Conservation (phyloP, 2,797 vertebrate species). For the Coregonus sp. region DNA sequence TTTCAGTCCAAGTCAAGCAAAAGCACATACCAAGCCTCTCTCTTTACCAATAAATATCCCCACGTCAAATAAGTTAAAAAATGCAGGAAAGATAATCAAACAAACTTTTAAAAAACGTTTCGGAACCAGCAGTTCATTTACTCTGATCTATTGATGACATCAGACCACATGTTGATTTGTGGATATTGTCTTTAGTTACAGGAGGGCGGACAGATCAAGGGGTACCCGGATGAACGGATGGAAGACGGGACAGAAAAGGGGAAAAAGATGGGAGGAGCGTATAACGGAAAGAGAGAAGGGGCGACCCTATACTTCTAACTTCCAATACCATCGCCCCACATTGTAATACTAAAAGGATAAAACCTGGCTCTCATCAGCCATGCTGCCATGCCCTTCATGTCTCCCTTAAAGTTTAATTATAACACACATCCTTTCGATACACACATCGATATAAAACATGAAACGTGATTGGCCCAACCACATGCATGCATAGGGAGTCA, state of each 20-base stretch:
- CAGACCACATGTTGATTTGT: constrained; percentile 39
- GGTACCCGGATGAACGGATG: constrained; percentile 59
- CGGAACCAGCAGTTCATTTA: constrained; percentile 14
- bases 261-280: constrained; percentile 44
- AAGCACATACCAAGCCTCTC: not conserved
- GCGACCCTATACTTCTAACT: constrained; percentile 31
- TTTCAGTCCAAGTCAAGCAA: no score
- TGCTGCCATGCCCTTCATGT: constrained; percentile 6
- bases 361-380: constrained; percentile 4
- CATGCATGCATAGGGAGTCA: constrained; percentile 52
- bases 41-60: constrained; percentile 23
- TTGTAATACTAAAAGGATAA: constrained; percentile 1
- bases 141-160: constrained; percentile 31
- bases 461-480: constrained; percentile 45
- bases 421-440: constrained; percentile 9
- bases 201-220: constrained; percentile 46
- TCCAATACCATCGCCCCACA: not conserved
- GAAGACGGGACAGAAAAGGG: constrained; percentile 48
- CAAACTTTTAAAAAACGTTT: constrained; percentile 36
- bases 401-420: constrained; percentile 5
- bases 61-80: constrained; percentile 17
- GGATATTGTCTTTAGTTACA: constrained; percentile 47
- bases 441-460: constrained; percentile 39
- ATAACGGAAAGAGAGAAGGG: constrained; percentile 24
- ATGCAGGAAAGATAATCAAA: constrained; percentile 12